A percentile compares a stretch with the other conserved stretches of the same genome.
phyloP scores from a whole-genome alignment of 2,797 vertebrate species.

The Mallotus villosus region DNA sequence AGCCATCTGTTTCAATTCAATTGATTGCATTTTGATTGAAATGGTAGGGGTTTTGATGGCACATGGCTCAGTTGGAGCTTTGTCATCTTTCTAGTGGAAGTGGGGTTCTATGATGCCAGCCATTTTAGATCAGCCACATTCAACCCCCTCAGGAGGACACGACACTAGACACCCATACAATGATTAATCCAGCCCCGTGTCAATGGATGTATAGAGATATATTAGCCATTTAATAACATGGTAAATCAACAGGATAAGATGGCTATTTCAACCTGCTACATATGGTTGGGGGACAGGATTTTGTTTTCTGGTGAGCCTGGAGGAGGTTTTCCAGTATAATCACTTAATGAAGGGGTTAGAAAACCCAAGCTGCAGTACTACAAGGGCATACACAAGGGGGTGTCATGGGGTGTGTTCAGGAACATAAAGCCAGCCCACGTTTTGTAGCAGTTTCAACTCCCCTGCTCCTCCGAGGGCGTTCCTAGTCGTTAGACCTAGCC shows the following conservation, averaged over 20 bases:
- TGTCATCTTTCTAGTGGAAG: not conserved
- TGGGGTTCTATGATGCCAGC: not conserved
- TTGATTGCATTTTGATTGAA: no score
- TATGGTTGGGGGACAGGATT: not conserved
- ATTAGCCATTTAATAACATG: no score
- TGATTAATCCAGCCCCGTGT: conserved; percentile 11
- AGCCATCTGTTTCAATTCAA: no score
- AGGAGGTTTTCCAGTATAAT: not conserved
- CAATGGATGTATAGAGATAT: conserved; percentile 7
- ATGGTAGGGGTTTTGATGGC: no score
- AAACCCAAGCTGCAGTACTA: conserved; percentile 46
- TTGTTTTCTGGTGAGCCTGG: not conserved
- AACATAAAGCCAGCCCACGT: conserved; percentile 67
- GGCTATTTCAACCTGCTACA: no score
- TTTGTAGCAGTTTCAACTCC: conserved; percentile 40
- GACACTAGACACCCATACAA: not conserved
- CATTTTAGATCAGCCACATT: conserved; percentile 1
- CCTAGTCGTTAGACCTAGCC: conserved; percentile 22
- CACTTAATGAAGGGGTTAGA: not conserved
- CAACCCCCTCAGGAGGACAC: not conserved
- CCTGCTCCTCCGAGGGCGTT: conserved; percentile 1
- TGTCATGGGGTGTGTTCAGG: conserved; percentile 62
- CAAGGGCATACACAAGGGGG: conserved; percentile 39
- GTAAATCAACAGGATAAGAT: not conserved
- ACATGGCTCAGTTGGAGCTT: not conserved